Conservation (phyloP, 2,888 invertebrate species). For the Eudemis profundana region DNA sequence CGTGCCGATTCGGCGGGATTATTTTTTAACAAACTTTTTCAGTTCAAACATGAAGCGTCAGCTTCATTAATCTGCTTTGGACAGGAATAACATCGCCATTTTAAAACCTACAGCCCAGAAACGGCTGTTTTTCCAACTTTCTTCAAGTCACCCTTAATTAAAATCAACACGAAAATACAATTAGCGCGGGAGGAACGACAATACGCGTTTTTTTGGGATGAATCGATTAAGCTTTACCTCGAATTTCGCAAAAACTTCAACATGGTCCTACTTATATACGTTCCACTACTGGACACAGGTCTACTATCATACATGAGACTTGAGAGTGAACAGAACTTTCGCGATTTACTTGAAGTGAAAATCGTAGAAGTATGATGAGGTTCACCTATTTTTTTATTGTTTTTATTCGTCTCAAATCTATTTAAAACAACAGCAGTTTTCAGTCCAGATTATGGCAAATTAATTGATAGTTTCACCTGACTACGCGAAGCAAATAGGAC, state of each 20-base stretch:
- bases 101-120: background rate
- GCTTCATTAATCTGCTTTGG: constrained; percentile 14
- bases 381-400: too few relatives aligned
- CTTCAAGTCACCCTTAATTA: constrained; percentile 22
- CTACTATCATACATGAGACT: too few relatives aligned
- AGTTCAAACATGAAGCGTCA: background rate
- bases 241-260: background rate
- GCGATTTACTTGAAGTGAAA: too few relatives aligned
- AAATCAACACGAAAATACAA: constrained; percentile 30
- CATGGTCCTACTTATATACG: too few relatives aligned
- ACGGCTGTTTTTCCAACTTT: background rate
- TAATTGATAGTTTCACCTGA: too few relatives aligned
- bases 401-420: too few relatives aligned
- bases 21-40: constrained; percentile 8
- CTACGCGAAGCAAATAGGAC: too few relatives aligned
- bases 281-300: too few relatives aligned
- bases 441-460: too few relatives aligned
- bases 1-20: background rate
- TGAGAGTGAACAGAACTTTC: too few relatives aligned
- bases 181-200: background rate
- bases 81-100: constrained; percentile 4
- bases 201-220: constrained; percentile 1
- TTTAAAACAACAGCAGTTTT: too few relatives aligned
- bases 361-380: too few relatives aligned
- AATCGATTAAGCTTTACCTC: background rate